Evolutionary conservation across 2,797 vertebrate species (phyloP), one percentile per base, ranked within the genome.

Genomic region (Lutjanus argentimaculatus): DNA sequence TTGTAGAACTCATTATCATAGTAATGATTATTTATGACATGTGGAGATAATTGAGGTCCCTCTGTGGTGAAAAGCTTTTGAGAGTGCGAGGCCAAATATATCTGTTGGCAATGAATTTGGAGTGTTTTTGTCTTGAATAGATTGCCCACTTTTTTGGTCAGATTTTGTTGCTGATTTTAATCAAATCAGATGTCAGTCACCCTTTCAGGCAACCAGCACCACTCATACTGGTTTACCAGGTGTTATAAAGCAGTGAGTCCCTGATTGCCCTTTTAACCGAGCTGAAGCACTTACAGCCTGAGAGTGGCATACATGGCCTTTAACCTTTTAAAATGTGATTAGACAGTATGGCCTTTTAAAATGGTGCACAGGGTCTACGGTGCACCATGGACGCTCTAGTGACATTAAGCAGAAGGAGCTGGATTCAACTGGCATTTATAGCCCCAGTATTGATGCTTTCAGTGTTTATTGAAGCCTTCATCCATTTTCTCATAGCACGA

Each of bases 401-500:
- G 90, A 91, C 92, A 91, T 95, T 91, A 88, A 87, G 84, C 55
- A 12, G 73, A 77, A 67, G 46, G 66, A 65, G 67, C 75, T 62
- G 56, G 67, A 80, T 61, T 79, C 63, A 75, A 52, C 83, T 90
- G 91, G 67, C 82, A 92, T 94, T 94, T 93, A 88, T 84, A 77
- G 4, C 66, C 67, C 30, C 59, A 82, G 77, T 88, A 87, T 89
- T 82, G 86, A 85, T 77, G 75, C 45, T 75, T 75, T 87, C 64
- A 71, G 65, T 77, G 74, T 89, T 91, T 84, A 85, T 68, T 81
- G 81, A 87, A 86, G 77, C 72, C 69, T 62, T 77, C 43, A 80
- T 89, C 56, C 42, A 43, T 64, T 83, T 76, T 80, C 36, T 70
- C 65, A 21, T 63, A 17, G 46, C 42, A 49, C 58, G 58, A 83